Percentiles rank a stretch among this genome's conserved stretches.
Conservation (phyloP, 2,797 vertebrate genomes). For the Melanitta fusca region DNA sequence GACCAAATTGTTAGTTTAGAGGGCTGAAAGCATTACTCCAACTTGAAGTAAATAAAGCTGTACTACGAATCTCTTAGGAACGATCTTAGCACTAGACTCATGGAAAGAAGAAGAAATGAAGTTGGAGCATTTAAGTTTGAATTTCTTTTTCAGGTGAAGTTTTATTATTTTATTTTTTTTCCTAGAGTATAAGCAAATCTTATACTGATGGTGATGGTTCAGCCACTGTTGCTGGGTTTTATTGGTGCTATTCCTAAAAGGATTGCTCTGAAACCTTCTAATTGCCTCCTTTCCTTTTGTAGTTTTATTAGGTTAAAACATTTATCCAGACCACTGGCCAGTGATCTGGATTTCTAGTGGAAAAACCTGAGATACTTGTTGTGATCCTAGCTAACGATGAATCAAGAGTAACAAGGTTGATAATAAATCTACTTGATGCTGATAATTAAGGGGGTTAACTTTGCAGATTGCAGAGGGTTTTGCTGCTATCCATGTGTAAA, state of each 20-base stretch:
- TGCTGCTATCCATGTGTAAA: constrained; percentile 7
- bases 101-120: not conserved
- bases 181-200: not conserved
- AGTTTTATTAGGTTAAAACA: not conserved
- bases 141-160: not conserved
- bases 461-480: constrained; percentile 9
- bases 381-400: not conserved
- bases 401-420: not conserved
- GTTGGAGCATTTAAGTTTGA: not conserved
- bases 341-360: not conserved
- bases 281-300: not conserved
- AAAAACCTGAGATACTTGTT: not conserved
- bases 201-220: not conserved
- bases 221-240: not conserved
- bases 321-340: not conserved
- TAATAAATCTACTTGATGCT: not conserved
- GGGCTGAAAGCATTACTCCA: not conserved
- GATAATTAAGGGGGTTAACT: constrained; percentile 22
- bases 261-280: not conserved
- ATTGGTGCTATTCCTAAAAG: not conserved
- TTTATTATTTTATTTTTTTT: not conserved
- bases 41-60: not conserved
- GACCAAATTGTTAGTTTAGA: constrained; percentile 12
- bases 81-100: not conserved
- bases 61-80: not conserved